Percentiles rank a stretch among this genome's conserved stretches.
Conservation (phyloP, 2,113 vertebrate genomes). For the Psettodes erumei region DNA sequence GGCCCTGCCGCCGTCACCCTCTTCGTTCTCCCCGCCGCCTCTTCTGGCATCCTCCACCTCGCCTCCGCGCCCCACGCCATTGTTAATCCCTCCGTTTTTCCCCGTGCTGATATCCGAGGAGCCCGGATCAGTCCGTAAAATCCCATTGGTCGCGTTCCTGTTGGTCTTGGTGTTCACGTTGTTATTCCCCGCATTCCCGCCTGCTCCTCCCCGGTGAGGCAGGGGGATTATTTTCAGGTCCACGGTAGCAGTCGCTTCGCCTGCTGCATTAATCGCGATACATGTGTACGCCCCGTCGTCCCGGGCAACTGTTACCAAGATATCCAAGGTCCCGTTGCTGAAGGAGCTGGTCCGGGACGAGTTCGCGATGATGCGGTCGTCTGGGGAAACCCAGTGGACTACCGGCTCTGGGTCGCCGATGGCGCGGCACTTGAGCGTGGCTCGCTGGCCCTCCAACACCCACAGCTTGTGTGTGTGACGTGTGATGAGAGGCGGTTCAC, state of each 20-base stretch:
- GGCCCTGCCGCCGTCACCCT: constrained; percentile 36
- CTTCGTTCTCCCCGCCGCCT: constrained; percentile 44
- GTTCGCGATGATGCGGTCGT: constrained; percentile 90
- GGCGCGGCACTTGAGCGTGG: constrained; percentile 88
- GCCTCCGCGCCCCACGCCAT: constrained; percentile 50
- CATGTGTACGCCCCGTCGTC: constrained; percentile 92
- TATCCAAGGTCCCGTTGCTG: constrained; percentile 91
- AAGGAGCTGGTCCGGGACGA: constrained; percentile 88
- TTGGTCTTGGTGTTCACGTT: constrained; percentile 70
- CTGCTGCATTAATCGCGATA: constrained; percentile 92
- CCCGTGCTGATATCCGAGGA: constrained; percentile 81
- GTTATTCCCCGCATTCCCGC: constrained; percentile 70
- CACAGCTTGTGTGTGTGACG: constrained; percentile 91
- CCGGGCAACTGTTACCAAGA: constrained; percentile 87
- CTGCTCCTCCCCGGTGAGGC: constrained; percentile 87
- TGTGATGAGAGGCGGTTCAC: constrained; percentile 92
- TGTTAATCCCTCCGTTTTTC: constrained; percentile 78
- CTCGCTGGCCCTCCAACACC: constrained; percentile 91
- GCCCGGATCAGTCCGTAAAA: constrained; percentile 77
- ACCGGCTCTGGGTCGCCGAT: constrained; percentile 90
- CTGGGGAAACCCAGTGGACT: constrained; percentile 93
- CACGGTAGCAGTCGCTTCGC: constrained; percentile 89
- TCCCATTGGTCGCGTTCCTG: constrained; percentile 74
- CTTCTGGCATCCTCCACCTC: constrained; percentile 62
- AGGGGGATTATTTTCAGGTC: constrained; percentile 91